Conservation (phyloP, 2,797 vertebrate genomes). For the Labroides dimidiatus region DNA sequence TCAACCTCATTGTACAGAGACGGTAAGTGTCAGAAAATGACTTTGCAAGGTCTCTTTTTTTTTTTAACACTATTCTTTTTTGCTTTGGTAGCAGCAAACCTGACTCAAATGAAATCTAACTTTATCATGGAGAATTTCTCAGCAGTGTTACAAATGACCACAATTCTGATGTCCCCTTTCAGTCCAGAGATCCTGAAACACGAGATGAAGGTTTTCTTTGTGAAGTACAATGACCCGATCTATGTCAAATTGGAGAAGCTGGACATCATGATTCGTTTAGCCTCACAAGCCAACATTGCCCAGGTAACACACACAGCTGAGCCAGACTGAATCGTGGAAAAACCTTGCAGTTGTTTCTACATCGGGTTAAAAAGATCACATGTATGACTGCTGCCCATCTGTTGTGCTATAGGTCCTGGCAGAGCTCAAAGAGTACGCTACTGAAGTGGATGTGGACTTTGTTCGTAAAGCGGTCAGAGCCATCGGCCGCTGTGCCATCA, state of each 20-base stretch:
- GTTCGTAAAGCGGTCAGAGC: slow-evolving; percentile 96
- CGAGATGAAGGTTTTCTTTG: slow-evolving; percentile 99
- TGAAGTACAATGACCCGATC: slow-evolving; percentile 98
- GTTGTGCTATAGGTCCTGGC: slow-evolving; percentile 89
- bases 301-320: slow-evolving; percentile 83
- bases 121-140: background rate
- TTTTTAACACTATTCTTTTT: background rate
- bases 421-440: slow-evolving; percentile 97
- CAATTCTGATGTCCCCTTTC: slow-evolving; percentile 13
- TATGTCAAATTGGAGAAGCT: slow-evolving; percentile 98
- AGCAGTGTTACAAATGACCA: background rate
- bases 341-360: background rate
- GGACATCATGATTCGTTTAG: slow-evolving; percentile 98
- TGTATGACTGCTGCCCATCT: background rate
- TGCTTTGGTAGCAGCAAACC: background rate
- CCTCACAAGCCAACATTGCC: slow-evolving; percentile 98
- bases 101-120: background rate
- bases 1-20: slow-evolving; percentile 98
- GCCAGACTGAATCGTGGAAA: background rate
- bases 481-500: slow-evolving; percentile 98
- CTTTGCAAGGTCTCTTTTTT: background rate
- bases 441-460: slow-evolving; percentile 98
- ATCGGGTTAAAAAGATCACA: background rate
- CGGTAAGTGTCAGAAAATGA: slow-evolving; percentile 81
- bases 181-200: slow-evolving; percentile 98